These are phyloP conservation scores for Axis porcinus DNA, from an alignment of 2,113 vertebrate species.

Conservation along the genomic window DNA sequence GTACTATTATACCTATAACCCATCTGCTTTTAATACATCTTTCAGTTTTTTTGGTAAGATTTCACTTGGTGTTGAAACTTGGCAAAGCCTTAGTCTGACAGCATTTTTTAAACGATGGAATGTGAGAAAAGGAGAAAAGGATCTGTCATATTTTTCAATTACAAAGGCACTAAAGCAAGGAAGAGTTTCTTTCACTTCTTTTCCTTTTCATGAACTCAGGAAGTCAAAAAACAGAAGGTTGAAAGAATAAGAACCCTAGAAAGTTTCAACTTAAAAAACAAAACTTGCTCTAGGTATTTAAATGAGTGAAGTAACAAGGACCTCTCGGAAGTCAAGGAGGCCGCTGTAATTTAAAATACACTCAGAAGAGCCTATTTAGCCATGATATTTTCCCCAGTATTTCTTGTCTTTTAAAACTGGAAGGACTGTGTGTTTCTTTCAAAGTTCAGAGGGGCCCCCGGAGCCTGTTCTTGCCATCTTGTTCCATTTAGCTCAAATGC, in stretches of 20 bases:
- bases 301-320: constrained; percentile 28
- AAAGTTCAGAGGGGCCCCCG: background rate
- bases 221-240: constrained; percentile 15
- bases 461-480: background rate
- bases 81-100: constrained; percentile 49
- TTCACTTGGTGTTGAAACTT: background rate
- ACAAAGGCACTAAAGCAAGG: constrained; percentile 38
- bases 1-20: constrained; percentile 44
- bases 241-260: constrained; percentile 22
- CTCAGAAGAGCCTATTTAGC: background rate
- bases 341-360: background rate
- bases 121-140: constrained; percentile 62
- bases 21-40: constrained; percentile 60
- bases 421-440: constrained; percentile 14
- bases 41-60: constrained; percentile 30
- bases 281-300: constrained; percentile 39
- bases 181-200: constrained; percentile 43
- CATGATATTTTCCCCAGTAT: background rate
- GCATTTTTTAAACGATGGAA: constrained; percentile 59
- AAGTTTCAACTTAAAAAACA: background rate
- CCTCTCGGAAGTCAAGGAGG: background rate
- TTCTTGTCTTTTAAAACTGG: background rate
- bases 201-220: constrained; percentile 36
- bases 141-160: constrained; percentile 64
- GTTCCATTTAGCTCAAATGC: background rate